Percentiles rank a stretch among this genome's conserved stretches.
Evolutionary conservation across 2,888 invertebrate species (phyloP).

Genomic region (Spodoptera exigua): DNA sequence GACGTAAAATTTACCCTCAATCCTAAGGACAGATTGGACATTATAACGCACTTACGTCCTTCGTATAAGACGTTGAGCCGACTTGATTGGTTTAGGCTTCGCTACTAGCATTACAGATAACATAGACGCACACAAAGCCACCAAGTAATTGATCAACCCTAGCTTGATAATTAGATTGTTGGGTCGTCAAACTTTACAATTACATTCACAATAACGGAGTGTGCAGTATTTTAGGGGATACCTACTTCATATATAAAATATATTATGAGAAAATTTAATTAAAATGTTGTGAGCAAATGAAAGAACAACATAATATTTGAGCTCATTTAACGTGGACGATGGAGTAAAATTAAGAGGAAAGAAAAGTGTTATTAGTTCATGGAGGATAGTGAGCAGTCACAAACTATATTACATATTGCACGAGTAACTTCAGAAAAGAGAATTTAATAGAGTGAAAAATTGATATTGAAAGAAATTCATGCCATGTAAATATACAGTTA

Average conservation of each 20-base stretch:
- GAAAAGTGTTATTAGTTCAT: conserved; percentile 10
- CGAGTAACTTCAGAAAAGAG: too few relatives aligned
- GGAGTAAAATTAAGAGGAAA: conserved; percentile 27
- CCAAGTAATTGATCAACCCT: conserved; percentile 14
- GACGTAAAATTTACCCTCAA: conserved; percentile 81
- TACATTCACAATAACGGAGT: conserved; percentile 4
- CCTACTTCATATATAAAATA: conserved; percentile 10
- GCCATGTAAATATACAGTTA: too few relatives aligned
- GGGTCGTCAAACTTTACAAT: conserved; percentile 19
- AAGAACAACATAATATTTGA: conserved; percentile 41
- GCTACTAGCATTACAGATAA: conserved; percentile 33
- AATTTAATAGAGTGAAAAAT: too few relatives aligned
- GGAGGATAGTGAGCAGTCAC: conserved; percentile 23
- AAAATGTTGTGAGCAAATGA: conserved; percentile 35
- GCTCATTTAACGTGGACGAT: conserved; percentile 9
- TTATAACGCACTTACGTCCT: conserved; percentile 74
- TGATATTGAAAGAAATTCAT: too few relatives aligned
- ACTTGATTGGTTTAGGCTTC: conserved; percentile 55
- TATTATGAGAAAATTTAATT: conserved; percentile 25
- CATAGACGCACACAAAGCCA: conserved; percentile 12
- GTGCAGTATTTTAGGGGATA: conserved; percentile 22
- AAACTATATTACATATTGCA: neutral
- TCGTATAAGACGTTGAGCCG: conserved; percentile 55
- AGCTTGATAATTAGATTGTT: conserved; percentile 7
- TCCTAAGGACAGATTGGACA: conserved; percentile 76